phyloP scores from a whole-genome alignment of 2,797 vertebrate species.

The Acipenser transmontanus region DNA sequence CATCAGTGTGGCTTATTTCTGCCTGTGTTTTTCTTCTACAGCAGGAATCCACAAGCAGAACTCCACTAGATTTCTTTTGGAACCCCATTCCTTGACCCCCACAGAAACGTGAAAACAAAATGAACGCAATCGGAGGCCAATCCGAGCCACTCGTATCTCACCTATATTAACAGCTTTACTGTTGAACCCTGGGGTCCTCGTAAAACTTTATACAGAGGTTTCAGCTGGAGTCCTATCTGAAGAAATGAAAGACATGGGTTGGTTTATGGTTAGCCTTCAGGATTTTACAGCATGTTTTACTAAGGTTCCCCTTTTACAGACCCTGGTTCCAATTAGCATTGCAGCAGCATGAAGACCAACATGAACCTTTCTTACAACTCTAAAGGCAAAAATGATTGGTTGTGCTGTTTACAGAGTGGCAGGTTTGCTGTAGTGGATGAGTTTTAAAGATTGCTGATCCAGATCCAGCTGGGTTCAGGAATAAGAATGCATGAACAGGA shows the following conservation, averaged over 20 bases:
- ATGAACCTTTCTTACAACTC: constrained; percentile 39
- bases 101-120: constrained; percentile 17
- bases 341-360: constrained; percentile 49
- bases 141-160: constrained; percentile 68
- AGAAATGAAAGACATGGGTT: constrained; percentile 76
- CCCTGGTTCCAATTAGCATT: constrained; percentile 77
- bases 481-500: too few species aligned
- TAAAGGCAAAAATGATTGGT: too few species aligned
- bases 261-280: constrained; percentile 75
- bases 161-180: constrained; percentile 79
- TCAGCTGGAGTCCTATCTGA: constrained; percentile 55
- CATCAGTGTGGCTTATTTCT: not conserved
- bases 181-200: constrained; percentile 73
- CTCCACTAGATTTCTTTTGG: constrained; percentile 36
- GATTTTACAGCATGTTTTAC: constrained; percentile 80
- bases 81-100: constrained; percentile 56
- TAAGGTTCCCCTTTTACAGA: constrained; percentile 76
- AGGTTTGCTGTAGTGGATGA: too few species aligned
- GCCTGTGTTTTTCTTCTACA: not conserved
- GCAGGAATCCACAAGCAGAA: constrained; percentile 10
- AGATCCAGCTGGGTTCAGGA: too few species aligned
- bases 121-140: constrained; percentile 72
- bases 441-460: too few species aligned
- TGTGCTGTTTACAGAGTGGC: too few species aligned
- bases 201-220: constrained; percentile 75